Percentiles rank a stretch among this genome's conserved stretches.
Conservation (phyloP, 2,888 invertebrate species). For the Graphium colonna region DNA sequence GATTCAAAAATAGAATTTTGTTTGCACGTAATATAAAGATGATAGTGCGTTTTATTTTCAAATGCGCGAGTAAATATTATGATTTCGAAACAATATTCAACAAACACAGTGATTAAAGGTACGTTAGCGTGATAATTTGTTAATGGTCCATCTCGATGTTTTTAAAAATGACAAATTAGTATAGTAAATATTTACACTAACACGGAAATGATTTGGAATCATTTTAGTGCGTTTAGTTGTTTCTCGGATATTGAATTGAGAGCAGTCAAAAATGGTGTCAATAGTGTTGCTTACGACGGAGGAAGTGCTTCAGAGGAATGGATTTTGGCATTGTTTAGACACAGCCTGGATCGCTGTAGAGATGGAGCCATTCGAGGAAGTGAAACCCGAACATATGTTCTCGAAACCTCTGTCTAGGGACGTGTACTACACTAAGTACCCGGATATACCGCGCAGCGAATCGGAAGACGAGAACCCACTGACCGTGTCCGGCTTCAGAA, state of each 20-base stretch:
- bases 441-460: constrained; percentile 69
- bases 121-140: constrained; percentile 18
- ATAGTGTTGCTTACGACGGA: constrained; percentile 64
- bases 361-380: constrained; percentile 68
- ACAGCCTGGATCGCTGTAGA: constrained; percentile 63
- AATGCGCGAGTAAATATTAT: constrained; percentile 14
- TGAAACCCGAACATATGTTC: constrained; percentile 56
- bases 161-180: constrained; percentile 26
- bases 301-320: constrained; percentile 63
- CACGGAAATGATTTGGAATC: constrained; percentile 5
- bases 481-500: constrained; percentile 55
- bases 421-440: constrained; percentile 60
- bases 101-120: constrained; percentile 34
- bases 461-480: constrained; percentile 68
- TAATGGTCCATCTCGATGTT: constrained; percentile 23
- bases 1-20: background rate
- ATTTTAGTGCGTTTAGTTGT: constrained; percentile 25
- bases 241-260: constrained; percentile 23
- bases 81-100: constrained; percentile 21
- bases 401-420: constrained; percentile 63
- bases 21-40: background rate
- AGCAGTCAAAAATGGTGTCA: constrained; percentile 56
- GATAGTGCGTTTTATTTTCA: background rate
- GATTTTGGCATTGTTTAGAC: constrained; percentile 65
- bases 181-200: constrained; percentile 29